These are phyloP conservation scores for Gallinago solitaria DNA, from an alignment of 2,797 vertebrate genomes.

Conservation along the genomic window DNA sequence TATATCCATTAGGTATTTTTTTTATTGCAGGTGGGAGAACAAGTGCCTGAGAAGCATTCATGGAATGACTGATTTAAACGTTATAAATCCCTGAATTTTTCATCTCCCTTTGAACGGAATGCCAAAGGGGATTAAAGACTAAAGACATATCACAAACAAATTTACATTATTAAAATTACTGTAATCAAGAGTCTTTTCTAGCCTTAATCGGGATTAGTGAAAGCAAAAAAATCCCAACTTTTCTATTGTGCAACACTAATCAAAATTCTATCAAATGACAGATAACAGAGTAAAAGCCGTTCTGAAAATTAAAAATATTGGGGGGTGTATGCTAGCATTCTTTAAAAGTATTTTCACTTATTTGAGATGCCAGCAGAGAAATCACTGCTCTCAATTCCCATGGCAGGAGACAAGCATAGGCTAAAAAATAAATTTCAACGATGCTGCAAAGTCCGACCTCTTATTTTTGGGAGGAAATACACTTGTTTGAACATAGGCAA, in stretches of 20 bases:
- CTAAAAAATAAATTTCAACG: neutral
- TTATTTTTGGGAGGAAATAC: neutral
- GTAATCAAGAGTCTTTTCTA: constrained; percentile 62
- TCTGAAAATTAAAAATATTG: neutral
- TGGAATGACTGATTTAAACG: constrained; percentile 46
- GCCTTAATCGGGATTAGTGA: constrained; percentile 61
- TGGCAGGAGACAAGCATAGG: fast-evolving
- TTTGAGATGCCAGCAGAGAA: neutral
- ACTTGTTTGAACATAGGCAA: neutral
- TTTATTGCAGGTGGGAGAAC: neutral
- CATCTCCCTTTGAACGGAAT: constrained; percentile 61
- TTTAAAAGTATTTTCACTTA: neutral
- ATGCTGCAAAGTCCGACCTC: fast-evolving
- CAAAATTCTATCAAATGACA: neutral
- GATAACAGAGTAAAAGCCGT: neutral
- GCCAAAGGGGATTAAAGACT: constrained; percentile 72
- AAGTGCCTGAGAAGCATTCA: neutral
- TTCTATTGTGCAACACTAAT: neutral
- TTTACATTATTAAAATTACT: constrained; percentile 73
- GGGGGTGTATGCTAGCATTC: neutral
- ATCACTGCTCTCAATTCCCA: neutral
- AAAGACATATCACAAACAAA: constrained; percentile 69
- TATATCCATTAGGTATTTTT: neutral
- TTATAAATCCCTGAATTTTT: constrained; percentile 65
- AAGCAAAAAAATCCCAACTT: neutral